Base-by-base conservation (phyloP, 2,797 vertebrate genomes). In the Pempheris klunzingeri region DNA sequence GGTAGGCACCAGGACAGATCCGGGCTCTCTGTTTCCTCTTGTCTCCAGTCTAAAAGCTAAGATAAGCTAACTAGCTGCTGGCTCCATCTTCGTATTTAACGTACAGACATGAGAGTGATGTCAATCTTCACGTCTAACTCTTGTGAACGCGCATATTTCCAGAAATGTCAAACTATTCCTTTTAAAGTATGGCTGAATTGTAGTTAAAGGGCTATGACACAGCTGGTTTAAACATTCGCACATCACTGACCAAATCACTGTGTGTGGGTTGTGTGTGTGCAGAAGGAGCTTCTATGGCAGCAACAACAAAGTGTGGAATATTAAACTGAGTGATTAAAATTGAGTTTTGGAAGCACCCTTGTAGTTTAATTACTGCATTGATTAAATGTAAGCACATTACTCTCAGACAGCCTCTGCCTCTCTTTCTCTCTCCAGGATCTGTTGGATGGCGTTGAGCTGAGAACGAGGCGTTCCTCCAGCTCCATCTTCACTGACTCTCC, bases 401-500 rank as follows among this genome's bases (percentile, higher is more conserved):
- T 46, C 55, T 39, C 18, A 34, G 38, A 65, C 20, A 39, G 3
- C 20, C 55, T 18, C 34, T 67, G 36, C 49, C 38, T 41, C n/a
- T 24, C 44, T 49, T 38, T 24, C 26, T 59, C 26, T 36, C 41
- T 70, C 39, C 84, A 99, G 98, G 98, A 99, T 90, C 96, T 98
- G 71, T 96, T 97, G 26, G 96, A 98, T 64, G 95, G 95, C 73
- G 93, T 97, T 73, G 97, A 98, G 74, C 90, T 95, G 34, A 95
- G 96, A 74, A 97, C 97, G 70, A 95, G 97, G 78, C 90, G 96
- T 72, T 97, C 97, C 60, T 97, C 97, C 88, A 98, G 97, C 92
- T 97, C 98, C 0, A 96, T 96, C 46, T 98, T 97, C 94, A 97
- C 97, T 0, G 97, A 97, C 89, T 98, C 98, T 22, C 98, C 97